These are phyloP conservation scores for Pterocles orientalis DNA, from an alignment of 2,113 vertebrate genomes.

Conservation along the genomic window DNA sequence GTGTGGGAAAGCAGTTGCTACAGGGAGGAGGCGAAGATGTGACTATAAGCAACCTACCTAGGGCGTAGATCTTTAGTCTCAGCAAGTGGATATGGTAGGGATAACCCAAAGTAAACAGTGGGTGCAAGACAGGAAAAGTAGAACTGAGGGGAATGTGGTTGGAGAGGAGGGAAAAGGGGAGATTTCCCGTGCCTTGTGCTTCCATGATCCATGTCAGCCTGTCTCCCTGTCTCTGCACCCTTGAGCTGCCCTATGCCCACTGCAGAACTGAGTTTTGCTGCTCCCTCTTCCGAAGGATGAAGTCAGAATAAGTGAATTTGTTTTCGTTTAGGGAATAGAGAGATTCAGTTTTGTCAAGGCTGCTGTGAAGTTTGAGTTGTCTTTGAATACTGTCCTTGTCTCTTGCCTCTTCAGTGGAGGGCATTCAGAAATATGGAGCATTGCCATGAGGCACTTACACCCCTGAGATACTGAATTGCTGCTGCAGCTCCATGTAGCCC, in stretches of 20 bases:
- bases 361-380: conserved; percentile 13
- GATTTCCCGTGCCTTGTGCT: not conserved
- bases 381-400: not conserved
- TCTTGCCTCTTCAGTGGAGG: not conserved
- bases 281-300: not conserved
- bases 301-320: conserved; percentile 32
- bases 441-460: not conserved
- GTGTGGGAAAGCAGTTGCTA: not conserved
- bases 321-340: not conserved
- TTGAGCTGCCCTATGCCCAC: not conserved
- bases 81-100: fast-evolving
- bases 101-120: not conserved
- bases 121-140: not conserved
- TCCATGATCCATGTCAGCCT: not conserved
- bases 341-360: conserved; percentile 12
- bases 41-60: not conserved
- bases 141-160: not conserved
- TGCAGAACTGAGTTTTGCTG: not conserved
- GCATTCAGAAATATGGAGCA: not conserved
- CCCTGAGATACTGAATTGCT: not conserved
- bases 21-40: not conserved
- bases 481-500: not conserved
- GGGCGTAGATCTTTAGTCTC: not conserved
- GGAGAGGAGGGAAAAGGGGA: not conserved
- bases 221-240: not conserved